Percentiles rank a stretch among this genome's conserved stretches.
These are phyloP conservation scores for Todiramphus chloris DNA, from an alignment of 2,113 vertebrate genomes.

Conservation along the genomic window DNA sequence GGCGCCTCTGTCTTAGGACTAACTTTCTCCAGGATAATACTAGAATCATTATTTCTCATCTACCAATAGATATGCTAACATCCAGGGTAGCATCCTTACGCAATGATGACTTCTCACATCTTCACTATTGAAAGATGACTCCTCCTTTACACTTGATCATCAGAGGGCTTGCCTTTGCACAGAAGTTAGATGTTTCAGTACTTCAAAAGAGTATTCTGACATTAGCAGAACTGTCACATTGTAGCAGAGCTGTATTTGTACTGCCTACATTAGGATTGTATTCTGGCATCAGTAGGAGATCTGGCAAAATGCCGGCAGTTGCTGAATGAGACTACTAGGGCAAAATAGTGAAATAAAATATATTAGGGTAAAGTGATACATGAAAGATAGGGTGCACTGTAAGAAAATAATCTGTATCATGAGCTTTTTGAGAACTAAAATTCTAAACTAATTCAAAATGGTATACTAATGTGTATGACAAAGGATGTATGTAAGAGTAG, in stretches of 20 bases:
- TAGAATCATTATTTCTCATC: background rate
- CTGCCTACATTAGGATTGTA: background rate
- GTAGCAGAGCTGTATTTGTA: constrained; percentile 10
- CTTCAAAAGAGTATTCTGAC: constrained; percentile 25
- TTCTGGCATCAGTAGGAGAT: background rate
- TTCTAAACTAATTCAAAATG: background rate
- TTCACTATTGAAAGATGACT: background rate
- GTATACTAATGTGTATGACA: background rate
- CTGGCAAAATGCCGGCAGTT: background rate
- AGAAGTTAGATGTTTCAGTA: background rate
- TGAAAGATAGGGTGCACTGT: background rate
- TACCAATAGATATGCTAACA: background rate
- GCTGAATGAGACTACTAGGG: background rate
- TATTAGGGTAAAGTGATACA: background rate
- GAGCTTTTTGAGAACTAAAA: background rate
- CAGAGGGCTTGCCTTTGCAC: background rate
- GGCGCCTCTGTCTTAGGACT: background rate
- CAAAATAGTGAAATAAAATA: background rate
- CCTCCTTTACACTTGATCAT: background rate
- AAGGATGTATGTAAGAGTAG: background rate
- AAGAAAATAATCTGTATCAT: background rate
- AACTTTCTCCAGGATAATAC: background rate
- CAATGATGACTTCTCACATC: background rate
- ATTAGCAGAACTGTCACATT: constrained; percentile 1
- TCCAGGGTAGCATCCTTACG: background rate